Evolutionary conservation across 2,888 invertebrate genomes (phyloP).

Genomic region (Notodonta ziczac): DNA sequence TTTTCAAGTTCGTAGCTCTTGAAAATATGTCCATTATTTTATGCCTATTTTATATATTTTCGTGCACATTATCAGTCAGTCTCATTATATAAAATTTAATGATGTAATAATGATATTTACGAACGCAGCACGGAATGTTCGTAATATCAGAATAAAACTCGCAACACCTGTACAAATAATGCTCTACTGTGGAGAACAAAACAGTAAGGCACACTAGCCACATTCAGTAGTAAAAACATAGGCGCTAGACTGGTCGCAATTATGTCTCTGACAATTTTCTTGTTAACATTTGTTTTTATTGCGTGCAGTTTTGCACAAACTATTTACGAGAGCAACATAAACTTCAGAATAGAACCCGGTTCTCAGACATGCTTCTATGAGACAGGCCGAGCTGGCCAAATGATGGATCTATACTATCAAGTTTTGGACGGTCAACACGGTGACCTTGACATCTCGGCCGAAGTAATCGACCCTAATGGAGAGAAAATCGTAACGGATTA

Average conservation of each 20-base stretch:
- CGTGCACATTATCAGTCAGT: too few species aligned
- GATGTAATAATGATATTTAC: background rate
- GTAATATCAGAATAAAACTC: background rate
- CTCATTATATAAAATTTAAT: background rate
- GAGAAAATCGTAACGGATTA: conserved; percentile 86
- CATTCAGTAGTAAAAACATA: conserved; percentile 9
- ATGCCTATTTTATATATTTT: too few species aligned
- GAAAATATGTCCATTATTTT: too few species aligned
- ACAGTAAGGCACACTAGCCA: background rate
- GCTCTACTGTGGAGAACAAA: conserved; percentile 9
- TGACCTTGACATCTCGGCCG: conserved; percentile 92
- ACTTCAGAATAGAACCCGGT: conserved; percentile 70
- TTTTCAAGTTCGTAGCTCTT: too few species aligned
- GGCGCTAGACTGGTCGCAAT: conserved; percentile 8
- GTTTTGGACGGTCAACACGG: conserved; percentile 92
- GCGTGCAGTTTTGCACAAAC: conserved; percentile 40
- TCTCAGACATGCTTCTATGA: conserved; percentile 69
- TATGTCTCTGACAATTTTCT: conserved; percentile 20
- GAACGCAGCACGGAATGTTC: background rate
- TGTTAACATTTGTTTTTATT: conserved; percentile 27
- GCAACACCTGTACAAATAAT: conserved; percentile 40
- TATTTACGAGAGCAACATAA: conserved; percentile 64
- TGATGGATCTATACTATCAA: conserved; percentile 77
- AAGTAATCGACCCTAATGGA: conserved; percentile 87
- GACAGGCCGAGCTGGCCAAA: conserved; percentile 62